A percentile compares a stretch with the other conserved stretches of the same genome.
These are phyloP conservation scores for Coelopa pilipes DNA, from an alignment of 2,888 invertebrate genomes.

Conservation along the genomic window DNA sequence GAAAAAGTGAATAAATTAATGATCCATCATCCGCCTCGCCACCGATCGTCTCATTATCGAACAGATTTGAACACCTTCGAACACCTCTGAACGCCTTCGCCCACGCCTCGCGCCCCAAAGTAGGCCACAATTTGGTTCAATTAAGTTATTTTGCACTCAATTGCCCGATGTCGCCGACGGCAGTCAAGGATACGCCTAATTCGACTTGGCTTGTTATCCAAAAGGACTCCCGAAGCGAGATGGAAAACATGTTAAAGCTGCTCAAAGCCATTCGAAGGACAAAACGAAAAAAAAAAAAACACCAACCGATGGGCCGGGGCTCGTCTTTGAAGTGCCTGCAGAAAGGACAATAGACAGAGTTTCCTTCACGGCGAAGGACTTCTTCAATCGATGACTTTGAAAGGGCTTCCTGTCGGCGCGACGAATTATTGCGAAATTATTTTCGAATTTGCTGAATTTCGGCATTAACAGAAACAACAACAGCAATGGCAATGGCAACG, in stretches of 20 bases:
- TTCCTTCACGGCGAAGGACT: not conserved
- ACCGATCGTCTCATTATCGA: no score
- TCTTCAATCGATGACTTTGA: not conserved
- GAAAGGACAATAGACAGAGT: not conserved
- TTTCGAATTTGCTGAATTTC: slow-evolving; percentile 18
- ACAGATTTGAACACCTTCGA: no score
- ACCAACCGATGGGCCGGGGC: not conserved
- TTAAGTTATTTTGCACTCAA: no score
- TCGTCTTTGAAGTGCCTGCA: slow-evolving; percentile 23
- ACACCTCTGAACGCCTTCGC: no score
- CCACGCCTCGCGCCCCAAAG: no score
- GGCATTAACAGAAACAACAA: no score
- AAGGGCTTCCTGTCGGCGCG: slow-evolving; percentile 8
- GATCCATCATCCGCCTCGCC: no score
- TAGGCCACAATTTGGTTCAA: no score
- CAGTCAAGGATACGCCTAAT: not conserved
- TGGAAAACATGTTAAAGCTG: slow-evolving; percentile 13
- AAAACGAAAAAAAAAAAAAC: slow-evolving; percentile 31
- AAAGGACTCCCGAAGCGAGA: no score
- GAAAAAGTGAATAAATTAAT: no score
- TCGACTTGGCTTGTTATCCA: no score
- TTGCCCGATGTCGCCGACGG: not conserved
- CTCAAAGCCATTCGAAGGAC: slow-evolving; percentile 30
- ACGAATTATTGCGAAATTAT: slow-evolving; percentile 17
- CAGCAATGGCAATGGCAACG: no score